phyloP scores from a whole-genome alignment of 2,797 vertebrate genomes.

The Chloroceryle inda region DNA sequence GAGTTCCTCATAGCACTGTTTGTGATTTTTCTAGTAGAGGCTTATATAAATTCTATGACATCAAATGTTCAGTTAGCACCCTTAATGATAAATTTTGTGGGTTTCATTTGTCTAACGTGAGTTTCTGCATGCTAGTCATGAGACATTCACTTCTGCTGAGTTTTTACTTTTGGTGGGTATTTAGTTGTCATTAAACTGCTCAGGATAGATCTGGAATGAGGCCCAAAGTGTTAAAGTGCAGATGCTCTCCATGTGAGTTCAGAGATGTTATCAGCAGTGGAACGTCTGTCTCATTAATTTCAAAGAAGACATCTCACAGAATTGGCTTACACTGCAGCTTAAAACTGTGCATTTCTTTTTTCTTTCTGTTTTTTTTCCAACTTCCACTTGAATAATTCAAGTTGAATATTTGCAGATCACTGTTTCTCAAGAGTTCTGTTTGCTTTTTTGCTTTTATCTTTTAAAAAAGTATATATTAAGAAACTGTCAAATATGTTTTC shows the following conservation, averaged over 20 bases:
- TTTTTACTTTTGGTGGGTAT: not conserved
- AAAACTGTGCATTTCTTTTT: not conserved
- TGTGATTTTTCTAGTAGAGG: not conserved
- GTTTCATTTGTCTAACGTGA: not conserved
- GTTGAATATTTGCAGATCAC: not conserved
- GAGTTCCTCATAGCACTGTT: accelerated
- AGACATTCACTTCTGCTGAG: not conserved
- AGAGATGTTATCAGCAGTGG: not conserved
- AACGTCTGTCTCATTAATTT: not conserved
- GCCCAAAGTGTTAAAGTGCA: not conserved
- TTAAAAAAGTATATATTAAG: not conserved
- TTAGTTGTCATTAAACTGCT: not conserved
- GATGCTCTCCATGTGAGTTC: not conserved
- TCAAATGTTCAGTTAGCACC: not conserved
- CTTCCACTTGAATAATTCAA: not conserved
- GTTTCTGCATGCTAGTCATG: not conserved
- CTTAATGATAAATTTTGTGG: not conserved
- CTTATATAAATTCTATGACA: not conserved
- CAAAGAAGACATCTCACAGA: not conserved
- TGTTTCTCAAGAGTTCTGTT: not conserved
- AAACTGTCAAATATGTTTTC: not conserved
- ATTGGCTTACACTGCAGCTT: not conserved
- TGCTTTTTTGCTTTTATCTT: not conserved
- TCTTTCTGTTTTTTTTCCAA: not conserved
- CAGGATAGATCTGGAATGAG: not conserved